Evolutionary conservation across 2,797 vertebrate genomes (phyloP), one percentile per base, ranked within the genome.

Genomic region (Dipus sagitta): DNA sequence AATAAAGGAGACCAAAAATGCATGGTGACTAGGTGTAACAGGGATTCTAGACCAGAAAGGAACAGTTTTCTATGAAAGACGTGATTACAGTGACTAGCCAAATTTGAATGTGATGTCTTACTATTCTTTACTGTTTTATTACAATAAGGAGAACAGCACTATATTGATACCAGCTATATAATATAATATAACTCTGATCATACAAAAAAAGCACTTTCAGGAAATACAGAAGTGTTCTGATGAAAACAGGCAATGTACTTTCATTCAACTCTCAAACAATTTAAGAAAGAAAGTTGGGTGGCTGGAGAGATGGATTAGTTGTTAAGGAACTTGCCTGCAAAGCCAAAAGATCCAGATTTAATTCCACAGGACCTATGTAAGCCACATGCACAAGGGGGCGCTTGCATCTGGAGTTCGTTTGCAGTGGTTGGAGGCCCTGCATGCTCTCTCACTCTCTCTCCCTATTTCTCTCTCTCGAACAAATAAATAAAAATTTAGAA

Each of bases 71-170:
- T 86, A 38, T 75, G 81, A 86, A 84, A 9, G 1, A 30, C 10
- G 62, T 86, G 62, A 77, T 28, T 60, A 81, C 60, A 32, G 94
- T 84, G 89, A 80, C 1, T 83, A 13, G 34, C 10, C 89, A 91
- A 32, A 79, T 92, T 75, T 93, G 20, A 94, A 68, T 74, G 1
- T 54, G 70, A 47, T 86, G 76, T 34, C 79, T 92, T 77, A 81
- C 3, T 47, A 26, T 83, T 91, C 67, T 65, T 86, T 71, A 58
- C 18, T 91, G 7, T 30, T 80, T 88, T 68, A 84, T 38, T 86
- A 21, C 11, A 86, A 83, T 67, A 72, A 52, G 86, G 64, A 78
- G 14, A 80, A 58, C 15, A 80, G 8, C 34, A 47, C 68, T 78
- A 3, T 67, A 67, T 78, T 28, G 64, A 38, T 86, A 34, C 2